A percentile compares a stretch with the other conserved stretches of the same genome.
These are phyloP conservation scores for Folsomia candida DNA, from an alignment of 2,888 invertebrate genomes.

Conservation along the genomic window DNA sequence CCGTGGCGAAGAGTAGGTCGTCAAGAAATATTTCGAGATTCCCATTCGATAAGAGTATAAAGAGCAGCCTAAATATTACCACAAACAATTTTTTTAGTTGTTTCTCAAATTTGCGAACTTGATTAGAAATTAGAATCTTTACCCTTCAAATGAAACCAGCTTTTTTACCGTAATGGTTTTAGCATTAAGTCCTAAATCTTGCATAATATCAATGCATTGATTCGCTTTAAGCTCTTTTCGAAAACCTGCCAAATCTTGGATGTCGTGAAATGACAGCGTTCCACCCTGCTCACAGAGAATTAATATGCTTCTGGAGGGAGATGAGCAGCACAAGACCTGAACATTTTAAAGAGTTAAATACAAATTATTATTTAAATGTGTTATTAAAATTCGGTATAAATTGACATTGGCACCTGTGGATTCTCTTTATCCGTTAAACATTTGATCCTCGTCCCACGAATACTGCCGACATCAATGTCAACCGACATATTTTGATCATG, in stretches of 20 bases:
- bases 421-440: slow-evolving; percentile 7
- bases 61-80: slow-evolving; percentile 29
- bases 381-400: neutral
- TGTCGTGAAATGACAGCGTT: slow-evolving; percentile 12
- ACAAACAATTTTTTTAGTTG: neutral
- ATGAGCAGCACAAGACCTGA: too few relatives aligned
- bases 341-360: neutral
- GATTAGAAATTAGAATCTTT: slow-evolving; percentile 6
- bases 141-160: slow-evolving; percentile 37
- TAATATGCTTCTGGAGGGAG: slow-evolving; percentile 30
- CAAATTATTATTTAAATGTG: neutral
- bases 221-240: neutral
- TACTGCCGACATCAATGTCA: slow-evolving; percentile 41
- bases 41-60: slow-evolving; percentile 41
- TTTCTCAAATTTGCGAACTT: neutral
- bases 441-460: slow-evolving; percentile 18
- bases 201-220: slow-evolving; percentile 10
- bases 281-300: slow-evolving; percentile 33
- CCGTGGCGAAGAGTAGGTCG: slow-evolving; percentile 10
- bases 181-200: slow-evolving; percentile 11
- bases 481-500: slow-evolving; percentile 38
- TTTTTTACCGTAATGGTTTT: slow-evolving; percentile 21
- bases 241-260: too few relatives aligned
- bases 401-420: neutral
- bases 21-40: slow-evolving; percentile 30